A percentile compares a stretch with the other conserved stretches of the same genome.
These are phyloP conservation scores for Biston betularia DNA, from an alignment of 2,888 invertebrate species.

Conservation along the genomic window DNA sequence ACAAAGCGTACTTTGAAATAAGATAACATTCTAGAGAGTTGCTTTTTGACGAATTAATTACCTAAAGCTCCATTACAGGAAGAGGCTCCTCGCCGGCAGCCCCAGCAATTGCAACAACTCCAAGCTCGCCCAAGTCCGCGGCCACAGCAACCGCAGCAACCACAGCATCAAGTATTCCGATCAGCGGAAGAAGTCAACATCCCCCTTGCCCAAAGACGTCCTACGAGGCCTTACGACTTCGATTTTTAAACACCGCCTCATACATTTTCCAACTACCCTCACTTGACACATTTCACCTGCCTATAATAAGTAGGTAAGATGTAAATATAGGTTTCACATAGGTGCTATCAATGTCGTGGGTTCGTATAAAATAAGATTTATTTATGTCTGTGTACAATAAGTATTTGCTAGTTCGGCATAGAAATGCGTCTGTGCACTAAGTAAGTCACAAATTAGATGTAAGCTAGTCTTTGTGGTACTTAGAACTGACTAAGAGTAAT, in stretches of 20 bases:
- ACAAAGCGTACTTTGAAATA: too few species aligned
- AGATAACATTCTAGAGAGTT: too few species aligned
- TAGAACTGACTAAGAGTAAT: constrained; percentile 60
- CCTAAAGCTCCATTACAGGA: constrained; percentile 52
- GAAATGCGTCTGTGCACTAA: constrained; percentile 29
- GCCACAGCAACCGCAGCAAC: constrained; percentile 65
- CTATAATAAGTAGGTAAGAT: constrained; percentile 34
- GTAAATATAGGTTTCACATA: constrained; percentile 36
- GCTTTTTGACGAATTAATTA: too few species aligned
- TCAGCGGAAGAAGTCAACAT: constrained; percentile 96
- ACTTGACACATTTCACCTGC: constrained; percentile 35
- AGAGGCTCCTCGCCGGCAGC: constrained; percentile 56
- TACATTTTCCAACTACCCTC: constrained; percentile 22
- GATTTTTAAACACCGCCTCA: constrained; percentile 64
- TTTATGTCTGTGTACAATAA: constrained; percentile 77
- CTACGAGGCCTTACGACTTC: constrained; percentile 82
- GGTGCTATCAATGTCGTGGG: constrained; percentile 40
- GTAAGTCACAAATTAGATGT: constrained; percentile 84
- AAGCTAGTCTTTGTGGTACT: constrained; percentile 81
- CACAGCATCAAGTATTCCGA: constrained; percentile 89
- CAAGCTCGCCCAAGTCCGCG: constrained; percentile 59
- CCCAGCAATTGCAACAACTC: constrained; percentile 51
- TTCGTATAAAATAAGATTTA: constrained; percentile 59
- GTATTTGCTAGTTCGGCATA: constrained; percentile 54
- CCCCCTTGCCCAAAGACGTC: constrained; percentile 92